Conservation (phyloP, 2,888 invertebrate species). For the Halocaridina rubra region DNA sequence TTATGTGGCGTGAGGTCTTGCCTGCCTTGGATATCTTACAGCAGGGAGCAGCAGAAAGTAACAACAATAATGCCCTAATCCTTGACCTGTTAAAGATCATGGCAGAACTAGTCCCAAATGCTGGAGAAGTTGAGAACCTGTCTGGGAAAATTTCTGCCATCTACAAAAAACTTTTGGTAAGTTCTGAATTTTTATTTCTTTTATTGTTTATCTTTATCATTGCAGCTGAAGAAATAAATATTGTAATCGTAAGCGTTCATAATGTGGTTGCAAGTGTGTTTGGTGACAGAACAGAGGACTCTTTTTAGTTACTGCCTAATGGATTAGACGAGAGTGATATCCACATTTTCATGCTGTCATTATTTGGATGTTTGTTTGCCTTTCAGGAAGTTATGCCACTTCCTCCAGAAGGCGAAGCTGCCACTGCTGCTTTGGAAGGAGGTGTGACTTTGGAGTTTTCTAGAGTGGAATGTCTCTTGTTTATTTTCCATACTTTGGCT, state of each 20-base stretch:
- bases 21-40: slow-evolving; percentile 79
- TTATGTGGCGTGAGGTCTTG: slow-evolving; percentile 86
- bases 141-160: slow-evolving; percentile 81
- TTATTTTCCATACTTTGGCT: slow-evolving; percentile 79
- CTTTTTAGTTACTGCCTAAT: too few relatives aligned
- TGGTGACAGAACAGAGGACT: too few relatives aligned
- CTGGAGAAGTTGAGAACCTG: slow-evolving; percentile 79
- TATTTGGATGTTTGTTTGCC: too few relatives aligned
- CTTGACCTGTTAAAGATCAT: slow-evolving; percentile 86
- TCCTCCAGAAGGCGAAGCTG: slow-evolving; percentile 74
- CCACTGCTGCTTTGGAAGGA: slow-evolving; percentile 66
- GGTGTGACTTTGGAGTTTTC: slow-evolving; percentile 87
- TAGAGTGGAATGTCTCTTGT: slow-evolving; percentile 91
- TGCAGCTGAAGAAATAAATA: background rate
- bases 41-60: slow-evolving; percentile 70
- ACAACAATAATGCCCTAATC: slow-evolving; percentile 70
- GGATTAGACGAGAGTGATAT: too few relatives aligned
- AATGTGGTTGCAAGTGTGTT: too few relatives aligned
- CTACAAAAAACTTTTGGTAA: slow-evolving; percentile 83
- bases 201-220: background rate
- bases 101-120: slow-evolving; percentile 84
- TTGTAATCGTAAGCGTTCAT: too few relatives aligned
- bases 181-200: slow-evolving; percentile 58
- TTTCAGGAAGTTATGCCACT: slow-evolving; percentile 86
- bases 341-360: too few relatives aligned